These are phyloP conservation scores for Agrotis puta DNA, from an alignment of 2,888 invertebrate genomes.

Conservation along the genomic window DNA sequence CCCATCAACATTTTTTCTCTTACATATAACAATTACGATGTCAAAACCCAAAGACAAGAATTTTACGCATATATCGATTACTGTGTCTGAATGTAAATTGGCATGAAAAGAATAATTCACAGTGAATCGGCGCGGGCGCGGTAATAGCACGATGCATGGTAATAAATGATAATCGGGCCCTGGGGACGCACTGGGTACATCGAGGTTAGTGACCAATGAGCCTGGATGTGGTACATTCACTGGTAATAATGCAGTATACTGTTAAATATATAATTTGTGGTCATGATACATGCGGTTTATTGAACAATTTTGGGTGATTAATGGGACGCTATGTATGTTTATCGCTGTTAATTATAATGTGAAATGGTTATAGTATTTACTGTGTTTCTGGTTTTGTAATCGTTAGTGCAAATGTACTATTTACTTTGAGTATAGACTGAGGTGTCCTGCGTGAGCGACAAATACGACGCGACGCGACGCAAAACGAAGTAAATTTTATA, in stretches of 20 bases:
- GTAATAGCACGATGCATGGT: constrained; percentile 79
- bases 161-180: constrained; percentile 84
- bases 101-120: constrained; percentile 70
- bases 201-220: constrained; percentile 11
- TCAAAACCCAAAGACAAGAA: constrained; percentile 35
- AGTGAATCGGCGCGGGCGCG: constrained; percentile 59
- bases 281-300: neutral
- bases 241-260: neutral
- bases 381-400: neutral
- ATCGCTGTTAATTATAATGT: constrained; percentile 1
- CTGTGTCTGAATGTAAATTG: constrained; percentile 66
- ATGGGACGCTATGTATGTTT: neutral
- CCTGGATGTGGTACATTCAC: constrained; percentile 54
- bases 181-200: constrained; percentile 68
- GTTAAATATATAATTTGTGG: constrained; percentile 27
- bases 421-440: neutral
- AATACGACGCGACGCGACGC: too few relatives aligned
- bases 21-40: constrained; percentile 31
- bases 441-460: too few relatives aligned
- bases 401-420: neutral
- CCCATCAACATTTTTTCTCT: too few relatives aligned
- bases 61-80: constrained; percentile 69
- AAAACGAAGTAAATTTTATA: too few relatives aligned
- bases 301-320: constrained; percentile 8
- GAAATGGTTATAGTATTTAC: neutral